Evolutionary conservation across 2,797 vertebrate species (phyloP).

Genomic region (Selene dorsalis): DNA sequence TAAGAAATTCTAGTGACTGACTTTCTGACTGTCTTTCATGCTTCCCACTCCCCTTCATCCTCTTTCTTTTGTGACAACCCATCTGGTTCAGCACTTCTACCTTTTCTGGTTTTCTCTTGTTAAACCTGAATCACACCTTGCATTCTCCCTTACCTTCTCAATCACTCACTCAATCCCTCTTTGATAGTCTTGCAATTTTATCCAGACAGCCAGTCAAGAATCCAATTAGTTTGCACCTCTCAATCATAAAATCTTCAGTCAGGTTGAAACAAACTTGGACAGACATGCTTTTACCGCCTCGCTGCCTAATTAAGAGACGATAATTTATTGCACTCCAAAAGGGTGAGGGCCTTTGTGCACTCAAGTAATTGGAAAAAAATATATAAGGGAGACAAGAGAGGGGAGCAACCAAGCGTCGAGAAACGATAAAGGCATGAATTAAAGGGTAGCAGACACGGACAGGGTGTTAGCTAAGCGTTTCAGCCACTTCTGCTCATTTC

Average conservation of each 20-base stretch:
- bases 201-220: constrained; percentile 72
- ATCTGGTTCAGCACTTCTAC: constrained; percentile 29
- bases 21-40: neutral
- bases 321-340: constrained; percentile 82
- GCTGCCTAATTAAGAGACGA: constrained; percentile 79
- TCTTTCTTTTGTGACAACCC: constrained; percentile 1
- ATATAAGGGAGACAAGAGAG: constrained; percentile 67
- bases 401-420: constrained; percentile 66
- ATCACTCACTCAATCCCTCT: constrained; percentile 60
- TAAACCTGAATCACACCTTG: constrained; percentile 21
- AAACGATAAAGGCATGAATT: constrained; percentile 75
- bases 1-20: neutral
- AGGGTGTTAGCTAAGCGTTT: constrained; percentile 53
- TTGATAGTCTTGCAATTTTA: constrained; percentile 64
- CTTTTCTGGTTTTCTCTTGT: constrained; percentile 12
- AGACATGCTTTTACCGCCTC: constrained; percentile 72
- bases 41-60: constrained; percentile 10
- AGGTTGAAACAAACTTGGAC: constrained; percentile 80
- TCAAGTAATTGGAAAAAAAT: constrained; percentile 75
- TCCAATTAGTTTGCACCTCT: constrained; percentile 82
- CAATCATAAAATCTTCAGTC: constrained; percentile 80
- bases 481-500: constrained; percentile 54
- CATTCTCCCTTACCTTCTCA: constrained; percentile 42
- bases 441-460: constrained; percentile 62
- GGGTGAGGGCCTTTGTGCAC: constrained; percentile 78